Evolutionary conservation across 2,888 invertebrate genomes (phyloP).

Genomic region (Pasiphila rectangulata): DNA sequence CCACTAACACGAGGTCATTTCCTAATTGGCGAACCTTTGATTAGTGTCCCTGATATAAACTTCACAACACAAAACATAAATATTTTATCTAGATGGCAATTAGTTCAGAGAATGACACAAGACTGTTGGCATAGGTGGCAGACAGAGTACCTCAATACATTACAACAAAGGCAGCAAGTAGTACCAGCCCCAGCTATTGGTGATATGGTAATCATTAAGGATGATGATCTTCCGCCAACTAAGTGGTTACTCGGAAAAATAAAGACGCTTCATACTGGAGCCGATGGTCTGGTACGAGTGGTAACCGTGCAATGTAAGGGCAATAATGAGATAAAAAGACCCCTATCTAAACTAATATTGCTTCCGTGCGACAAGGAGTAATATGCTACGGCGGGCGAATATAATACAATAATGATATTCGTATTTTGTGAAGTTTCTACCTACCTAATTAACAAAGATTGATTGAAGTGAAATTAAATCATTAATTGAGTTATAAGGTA

Average conservation of each 20-base stretch:
- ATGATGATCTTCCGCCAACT: conserved; percentile 25
- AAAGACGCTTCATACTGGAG: conserved; percentile 22
- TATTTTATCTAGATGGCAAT: too few relatives aligned
- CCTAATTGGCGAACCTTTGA: too few relatives aligned
- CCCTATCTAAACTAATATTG: conserved; percentile 21
- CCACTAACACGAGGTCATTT: too few relatives aligned
- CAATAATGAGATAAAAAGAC: conserved; percentile 28
- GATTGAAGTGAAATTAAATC: neutral
- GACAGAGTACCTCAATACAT: too few relatives aligned
- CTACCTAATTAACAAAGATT: too few relatives aligned
- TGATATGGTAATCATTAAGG: conserved; percentile 29
- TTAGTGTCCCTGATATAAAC: too few relatives aligned
- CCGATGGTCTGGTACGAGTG: conserved; percentile 30
- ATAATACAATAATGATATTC: neutral
- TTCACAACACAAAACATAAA: too few relatives aligned
- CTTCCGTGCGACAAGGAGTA: conserved; percentile 5
- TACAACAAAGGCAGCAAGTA: neutral
- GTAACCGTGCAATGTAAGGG: conserved; percentile 32
- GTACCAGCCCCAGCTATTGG: too few relatives aligned
- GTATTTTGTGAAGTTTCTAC: too few relatives aligned
- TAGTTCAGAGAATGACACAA: too few relatives aligned
- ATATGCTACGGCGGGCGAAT: neutral
- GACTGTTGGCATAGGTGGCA: too few relatives aligned
- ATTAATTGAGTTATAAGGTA: neutral
- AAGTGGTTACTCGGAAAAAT: conserved; percentile 28